Evolutionary conservation across 2,113 vertebrate genomes (phyloP).

Genomic region (Melanotaenia duboulayi): DNA sequence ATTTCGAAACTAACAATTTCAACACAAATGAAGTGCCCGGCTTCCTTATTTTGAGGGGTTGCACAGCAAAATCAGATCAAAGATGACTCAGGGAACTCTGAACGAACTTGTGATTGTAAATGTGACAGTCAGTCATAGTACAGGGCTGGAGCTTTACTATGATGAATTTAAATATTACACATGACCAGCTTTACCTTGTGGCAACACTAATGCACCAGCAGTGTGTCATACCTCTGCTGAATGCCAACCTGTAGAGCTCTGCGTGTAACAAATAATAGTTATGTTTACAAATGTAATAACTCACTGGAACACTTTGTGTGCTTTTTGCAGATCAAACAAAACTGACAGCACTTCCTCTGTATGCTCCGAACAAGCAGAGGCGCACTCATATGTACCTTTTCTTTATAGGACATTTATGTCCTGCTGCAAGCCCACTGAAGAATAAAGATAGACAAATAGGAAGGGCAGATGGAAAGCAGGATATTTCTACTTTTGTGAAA

Average conservation of each 20-base stretch:
- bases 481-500: conserved; percentile 20
- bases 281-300: not conserved
- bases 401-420: not conserved
- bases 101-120: too few species aligned
- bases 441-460: not conserved
- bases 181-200: not conserved
- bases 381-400: not conserved
- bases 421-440: not conserved
- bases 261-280: not conserved
- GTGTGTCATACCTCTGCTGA: not conserved
- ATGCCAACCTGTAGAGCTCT: not conserved
- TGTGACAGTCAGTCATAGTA: too few species aligned
- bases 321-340: not conserved
- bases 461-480: conserved; percentile 5
- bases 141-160: too few species aligned
- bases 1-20: too few species aligned
- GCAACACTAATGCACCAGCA: not conserved
- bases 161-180: not conserved
- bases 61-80: too few species aligned
- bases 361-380: not conserved
- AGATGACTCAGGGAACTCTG: too few species aligned
- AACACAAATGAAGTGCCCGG: too few species aligned
- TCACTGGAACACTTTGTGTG: not conserved
- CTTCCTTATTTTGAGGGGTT: too few species aligned
- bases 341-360: not conserved